These are phyloP conservation scores for Halcyon smyrnensis DNA, from an alignment of 2,797 vertebrate genomes.

Conservation along the genomic window DNA sequence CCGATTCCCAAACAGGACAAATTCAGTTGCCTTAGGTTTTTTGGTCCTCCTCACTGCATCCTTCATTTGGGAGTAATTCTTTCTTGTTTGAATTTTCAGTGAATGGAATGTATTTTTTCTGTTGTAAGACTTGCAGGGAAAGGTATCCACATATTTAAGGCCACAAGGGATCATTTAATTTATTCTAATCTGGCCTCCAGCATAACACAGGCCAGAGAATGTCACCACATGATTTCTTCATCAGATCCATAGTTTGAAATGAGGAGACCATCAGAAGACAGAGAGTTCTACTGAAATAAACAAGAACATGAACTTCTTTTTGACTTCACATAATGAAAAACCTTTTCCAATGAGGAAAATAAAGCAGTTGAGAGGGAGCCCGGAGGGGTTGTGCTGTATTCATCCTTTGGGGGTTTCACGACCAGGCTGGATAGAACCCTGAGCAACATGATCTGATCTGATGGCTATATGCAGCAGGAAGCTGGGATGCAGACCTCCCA, in stretches of 20 bases:
- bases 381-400: not conserved
- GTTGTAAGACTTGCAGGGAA: not conserved
- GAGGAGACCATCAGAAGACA: not conserved
- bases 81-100: not conserved
- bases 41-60: not conserved
- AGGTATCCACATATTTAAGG: not conserved
- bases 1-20: not conserved
- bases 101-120: not conserved
- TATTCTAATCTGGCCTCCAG: not conserved
- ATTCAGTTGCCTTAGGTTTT: not conserved
- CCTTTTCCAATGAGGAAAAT: not conserved
- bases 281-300: not conserved
- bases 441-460: not conserved
- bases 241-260: not conserved
- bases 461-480: not conserved
- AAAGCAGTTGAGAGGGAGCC: not conserved
- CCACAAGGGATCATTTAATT: not conserved
- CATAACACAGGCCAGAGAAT: not conserved
- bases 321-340: not conserved
- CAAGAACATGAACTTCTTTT: not conserved
- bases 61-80: not conserved
- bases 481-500: not conserved
- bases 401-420: not conserved
- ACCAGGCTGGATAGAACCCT: not conserved
- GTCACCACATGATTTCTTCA: not conserved